Percentiles rank a stretch among this genome's conserved stretches.
These are phyloP conservation scores for Drosophila eugracilis DNA, from an alignment of 1,140 invertebrate species.

Conservation along the genomic window DNA sequence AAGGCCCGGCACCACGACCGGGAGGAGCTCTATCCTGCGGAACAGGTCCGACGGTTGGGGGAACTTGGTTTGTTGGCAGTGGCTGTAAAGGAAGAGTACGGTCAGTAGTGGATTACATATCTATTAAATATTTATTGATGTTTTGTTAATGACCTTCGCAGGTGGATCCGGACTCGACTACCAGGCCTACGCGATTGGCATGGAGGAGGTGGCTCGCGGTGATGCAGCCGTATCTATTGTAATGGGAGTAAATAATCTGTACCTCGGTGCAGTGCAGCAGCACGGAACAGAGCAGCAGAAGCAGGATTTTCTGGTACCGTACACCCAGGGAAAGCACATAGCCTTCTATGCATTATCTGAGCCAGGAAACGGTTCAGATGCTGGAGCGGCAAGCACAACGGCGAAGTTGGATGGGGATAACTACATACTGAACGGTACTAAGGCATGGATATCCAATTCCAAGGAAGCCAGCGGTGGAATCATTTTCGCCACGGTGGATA, in stretches of 20 bases:
- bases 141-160: conserved; percentile 1
- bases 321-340: conserved; percentile 88
- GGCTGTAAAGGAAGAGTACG: conserved; percentile 91
- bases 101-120: conserved; percentile 72
- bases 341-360: conserved; percentile 93
- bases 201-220: conserved; percentile 96
- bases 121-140: not conserved
- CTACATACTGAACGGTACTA: conserved; percentile 95
- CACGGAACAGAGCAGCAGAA: conserved; percentile 94
- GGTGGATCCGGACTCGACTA: conserved; percentile 92
- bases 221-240: conserved; percentile 94
- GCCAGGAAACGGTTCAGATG: conserved; percentile 94
- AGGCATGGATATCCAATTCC: conserved; percentile 97
- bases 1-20: conserved; percentile 93
- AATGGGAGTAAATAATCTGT: conserved; percentile 96
- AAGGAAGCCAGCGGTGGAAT: conserved; percentile 94
- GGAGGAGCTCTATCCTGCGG: conserved; percentile 92
- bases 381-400: conserved; percentile 95
- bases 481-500: conserved; percentile 97
- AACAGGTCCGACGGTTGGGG: conserved; percentile 96
- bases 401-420: conserved; percentile 88
- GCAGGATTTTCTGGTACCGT: conserved; percentile 92
- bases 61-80: conserved; percentile 95
- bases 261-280: conserved; percentile 92
- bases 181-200: conserved; percentile 95